phyloP scores from a whole-genome alignment of 2,113 vertebrate species.

The Phylloscopus whistleri region DNA sequence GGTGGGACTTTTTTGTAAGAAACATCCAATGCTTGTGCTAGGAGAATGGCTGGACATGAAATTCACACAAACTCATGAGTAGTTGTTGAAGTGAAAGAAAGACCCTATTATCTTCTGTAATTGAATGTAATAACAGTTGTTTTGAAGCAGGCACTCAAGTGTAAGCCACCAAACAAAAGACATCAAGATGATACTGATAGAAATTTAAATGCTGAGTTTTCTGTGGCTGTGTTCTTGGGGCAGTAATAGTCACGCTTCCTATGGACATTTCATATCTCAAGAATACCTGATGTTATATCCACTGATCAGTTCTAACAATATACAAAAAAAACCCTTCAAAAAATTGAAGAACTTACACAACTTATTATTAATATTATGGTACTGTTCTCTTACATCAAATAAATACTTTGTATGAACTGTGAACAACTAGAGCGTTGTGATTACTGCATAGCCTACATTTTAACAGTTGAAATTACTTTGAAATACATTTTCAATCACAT shows the following conservation, averaged over 20 bases:
- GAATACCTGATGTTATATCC: background rate
- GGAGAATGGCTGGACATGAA: background rate
- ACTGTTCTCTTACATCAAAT: background rate
- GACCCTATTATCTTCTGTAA: background rate
- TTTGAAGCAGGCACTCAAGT: background rate
- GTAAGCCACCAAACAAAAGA: background rate
- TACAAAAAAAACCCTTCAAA: background rate
- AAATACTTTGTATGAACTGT: background rate
- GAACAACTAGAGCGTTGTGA: background rate
- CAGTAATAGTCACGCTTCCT: background rate
- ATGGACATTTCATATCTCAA: background rate
- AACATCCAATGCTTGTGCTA: background rate
- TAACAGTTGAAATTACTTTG: background rate
- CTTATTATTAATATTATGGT: background rate
- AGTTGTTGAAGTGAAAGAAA: background rate
- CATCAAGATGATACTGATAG: fast-evolving
- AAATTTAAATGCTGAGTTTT: background rate
- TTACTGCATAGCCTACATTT: background rate
- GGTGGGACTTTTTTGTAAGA: background rate
- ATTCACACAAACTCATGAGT: background rate
- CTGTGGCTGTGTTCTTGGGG: background rate
- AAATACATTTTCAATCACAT: background rate
- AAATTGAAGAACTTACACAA: background rate
- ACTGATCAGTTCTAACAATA: background rate
- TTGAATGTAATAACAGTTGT: background rate